Percentiles rank a stretch among this genome's conserved stretches.
These are phyloP conservation scores for Narcine bancroftii DNA, from an alignment of 2,113 vertebrate species.

Conservation along the genomic window DNA sequence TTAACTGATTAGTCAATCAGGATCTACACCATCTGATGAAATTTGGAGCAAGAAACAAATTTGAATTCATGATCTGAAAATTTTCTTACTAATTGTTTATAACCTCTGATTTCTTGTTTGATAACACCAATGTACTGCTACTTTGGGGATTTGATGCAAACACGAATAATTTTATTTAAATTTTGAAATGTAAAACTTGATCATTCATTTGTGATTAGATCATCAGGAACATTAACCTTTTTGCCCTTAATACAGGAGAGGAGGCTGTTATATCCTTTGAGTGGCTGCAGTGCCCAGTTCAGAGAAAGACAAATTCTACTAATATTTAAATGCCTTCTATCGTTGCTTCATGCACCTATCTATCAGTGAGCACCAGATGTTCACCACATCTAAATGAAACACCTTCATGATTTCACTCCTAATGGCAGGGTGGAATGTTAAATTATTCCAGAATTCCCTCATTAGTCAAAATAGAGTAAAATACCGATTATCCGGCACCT, in stretches of 20 bases:
- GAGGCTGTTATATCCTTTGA: not conserved
- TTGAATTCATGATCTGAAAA: slow-evolving; percentile 5
- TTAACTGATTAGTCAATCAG: not conserved
- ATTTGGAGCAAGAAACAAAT: not conserved
- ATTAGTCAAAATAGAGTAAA: not conserved
- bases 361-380: not conserved
- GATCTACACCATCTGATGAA: not conserved
- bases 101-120: not conserved
- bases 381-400: not conserved
- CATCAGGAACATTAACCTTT: not conserved
- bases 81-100: not conserved
- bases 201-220: not conserved
- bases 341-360: not conserved
- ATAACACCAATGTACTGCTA: no score
- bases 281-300: not conserved
- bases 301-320: not conserved
- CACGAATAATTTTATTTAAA: not conserved
- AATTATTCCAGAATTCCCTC: not conserved
- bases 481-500: no score
- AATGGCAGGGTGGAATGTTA: not conserved
- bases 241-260: no score
- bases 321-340: not conserved
- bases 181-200: not conserved
- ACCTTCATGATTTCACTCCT: not conserved
- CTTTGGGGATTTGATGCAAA: not conserved